Percentiles rank a stretch among this genome's conserved stretches.
Conservation (phyloP, 2,797 vertebrate genomes). For the Labeo calbasu region DNA sequence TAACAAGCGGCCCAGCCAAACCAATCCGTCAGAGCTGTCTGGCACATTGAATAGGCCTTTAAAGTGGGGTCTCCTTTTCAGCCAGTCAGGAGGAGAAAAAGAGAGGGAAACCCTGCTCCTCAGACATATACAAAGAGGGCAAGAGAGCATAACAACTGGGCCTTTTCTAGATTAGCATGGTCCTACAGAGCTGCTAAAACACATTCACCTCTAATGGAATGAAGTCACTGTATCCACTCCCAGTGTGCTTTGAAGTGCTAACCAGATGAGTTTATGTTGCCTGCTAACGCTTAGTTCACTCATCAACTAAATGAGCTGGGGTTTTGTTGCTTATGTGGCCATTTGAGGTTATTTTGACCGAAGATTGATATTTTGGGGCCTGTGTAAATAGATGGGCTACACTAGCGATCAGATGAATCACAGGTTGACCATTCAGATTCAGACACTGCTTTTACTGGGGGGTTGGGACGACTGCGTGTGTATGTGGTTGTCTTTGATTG, state of each 20-base stretch:
- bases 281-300: slow-evolving; percentile 27
- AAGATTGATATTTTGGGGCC: slow-evolving; percentile 16
- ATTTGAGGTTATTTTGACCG: slow-evolving; percentile 11
- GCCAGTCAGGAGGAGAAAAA: slow-evolving; percentile 54
- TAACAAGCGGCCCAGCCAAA: slow-evolving; percentile 82
- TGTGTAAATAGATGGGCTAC: slow-evolving; percentile 29
- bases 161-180: slow-evolving; percentile 63
- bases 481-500: slow-evolving; percentile 49
- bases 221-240: slow-evolving; percentile 51
- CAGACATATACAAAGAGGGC: slow-evolving; percentile 35
- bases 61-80: slow-evolving; percentile 67
- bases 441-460: slow-evolving; percentile 8
- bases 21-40: slow-evolving; percentile 76
- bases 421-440: slow-evolving; percentile 42
- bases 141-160: slow-evolving; percentile 35
- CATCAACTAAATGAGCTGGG: slow-evolving; percentile 26
- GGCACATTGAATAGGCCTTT: slow-evolving; percentile 77
- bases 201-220: slow-evolving; percentile 30
- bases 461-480: slow-evolving; percentile 2
- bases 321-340: background rate
- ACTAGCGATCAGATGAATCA: slow-evolving; percentile 33
- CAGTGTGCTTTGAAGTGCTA: slow-evolving; percentile 59
- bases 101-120: slow-evolving; percentile 68
- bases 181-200: slow-evolving; percentile 68
- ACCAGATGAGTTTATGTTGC: slow-evolving; percentile 44